These are phyloP conservation scores for Phasia obesa DNA, from an alignment of 2,888 invertebrate species.

Conservation along the genomic window DNA sequence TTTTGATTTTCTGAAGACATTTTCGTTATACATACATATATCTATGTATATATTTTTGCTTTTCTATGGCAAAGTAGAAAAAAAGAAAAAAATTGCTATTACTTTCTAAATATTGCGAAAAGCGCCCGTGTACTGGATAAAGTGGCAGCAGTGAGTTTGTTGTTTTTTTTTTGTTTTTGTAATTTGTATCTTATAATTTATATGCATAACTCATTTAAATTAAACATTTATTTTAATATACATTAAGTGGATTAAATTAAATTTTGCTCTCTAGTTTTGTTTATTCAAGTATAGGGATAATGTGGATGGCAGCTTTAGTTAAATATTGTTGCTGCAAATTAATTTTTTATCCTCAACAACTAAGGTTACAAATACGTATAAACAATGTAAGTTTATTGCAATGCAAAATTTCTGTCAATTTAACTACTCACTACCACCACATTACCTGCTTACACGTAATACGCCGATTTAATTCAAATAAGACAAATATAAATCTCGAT, in stretches of 20 bases:
- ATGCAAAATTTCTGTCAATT: constrained; percentile 21
- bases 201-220: constrained; percentile 5
- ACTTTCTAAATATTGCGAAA: constrained; percentile 37
- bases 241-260: background rate
- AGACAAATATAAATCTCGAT: background rate
- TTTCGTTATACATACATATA: too few relatives aligned
- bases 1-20: constrained; percentile 59
- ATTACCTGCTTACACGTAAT: constrained; percentile 74
- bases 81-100: constrained; percentile 58
- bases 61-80: constrained; percentile 48
- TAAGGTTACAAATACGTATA: background rate
- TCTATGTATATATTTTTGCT: constrained; percentile 14
- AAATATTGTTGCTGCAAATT: constrained; percentile 53
- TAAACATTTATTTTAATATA: background rate
- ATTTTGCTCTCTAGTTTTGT: background rate
- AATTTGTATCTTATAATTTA: constrained; percentile 11
- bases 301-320: constrained; percentile 72
- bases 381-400: background rate
- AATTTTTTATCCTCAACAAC: background rate
- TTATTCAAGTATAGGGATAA: constrained; percentile 56
- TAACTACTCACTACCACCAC: constrained; percentile 77
- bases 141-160: constrained; percentile 65
- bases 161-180: too few relatives aligned
- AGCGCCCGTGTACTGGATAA: constrained; percentile 50
- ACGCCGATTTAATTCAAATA: background rate